Evolutionary conservation across 64 coral and sea anemone species (phyloP).

Genomic region (Catalaphyllia jardinei): DNA sequence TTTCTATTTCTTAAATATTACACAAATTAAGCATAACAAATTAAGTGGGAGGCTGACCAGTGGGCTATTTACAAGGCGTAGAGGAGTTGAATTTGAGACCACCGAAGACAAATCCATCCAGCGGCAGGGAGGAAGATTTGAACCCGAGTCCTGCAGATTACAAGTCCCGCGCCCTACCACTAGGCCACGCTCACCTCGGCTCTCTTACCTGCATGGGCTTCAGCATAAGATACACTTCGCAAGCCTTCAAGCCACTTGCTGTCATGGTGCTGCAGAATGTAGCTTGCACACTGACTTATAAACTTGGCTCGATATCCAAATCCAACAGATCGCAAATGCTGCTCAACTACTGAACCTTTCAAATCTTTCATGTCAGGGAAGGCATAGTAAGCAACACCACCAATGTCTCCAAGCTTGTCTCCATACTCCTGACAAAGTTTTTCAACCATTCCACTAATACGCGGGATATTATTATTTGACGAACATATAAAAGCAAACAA

Average conservation of each 20-base stretch:
- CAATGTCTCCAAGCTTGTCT: conserved; percentile 54
- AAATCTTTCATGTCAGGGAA: conserved; percentile 77
- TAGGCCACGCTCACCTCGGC: no score
- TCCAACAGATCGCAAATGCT: conserved; percentile 61
- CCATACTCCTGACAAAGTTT: conserved; percentile 82
- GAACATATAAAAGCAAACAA: conserved; percentile 97
- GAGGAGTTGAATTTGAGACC: no score
- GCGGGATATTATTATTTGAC: conserved; percentile 93
- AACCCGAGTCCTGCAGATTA: no score
- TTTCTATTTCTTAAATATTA: no score
- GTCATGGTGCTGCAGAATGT: conserved; percentile 56
- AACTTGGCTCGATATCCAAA: conserved; percentile 98
- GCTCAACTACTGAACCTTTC: conserved; percentile 61
- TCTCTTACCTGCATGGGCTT: conserved; percentile 75
- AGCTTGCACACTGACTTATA: conserved; percentile 72
- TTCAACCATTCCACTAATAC: conserved; percentile 84
- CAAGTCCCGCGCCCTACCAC: no score
- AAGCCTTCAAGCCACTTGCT: conserved; percentile 72
- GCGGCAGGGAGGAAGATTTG: no score
- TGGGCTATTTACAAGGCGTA: no score
- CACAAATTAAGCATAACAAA: no score
- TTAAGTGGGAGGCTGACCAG: no score
- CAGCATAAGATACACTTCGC: conserved; percentile 63
- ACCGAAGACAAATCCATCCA: no score
- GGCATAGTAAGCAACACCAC: conserved; percentile 60